Conservation (phyloP, 1,140 invertebrate species). For the Hyles vespertilio region DNA sequence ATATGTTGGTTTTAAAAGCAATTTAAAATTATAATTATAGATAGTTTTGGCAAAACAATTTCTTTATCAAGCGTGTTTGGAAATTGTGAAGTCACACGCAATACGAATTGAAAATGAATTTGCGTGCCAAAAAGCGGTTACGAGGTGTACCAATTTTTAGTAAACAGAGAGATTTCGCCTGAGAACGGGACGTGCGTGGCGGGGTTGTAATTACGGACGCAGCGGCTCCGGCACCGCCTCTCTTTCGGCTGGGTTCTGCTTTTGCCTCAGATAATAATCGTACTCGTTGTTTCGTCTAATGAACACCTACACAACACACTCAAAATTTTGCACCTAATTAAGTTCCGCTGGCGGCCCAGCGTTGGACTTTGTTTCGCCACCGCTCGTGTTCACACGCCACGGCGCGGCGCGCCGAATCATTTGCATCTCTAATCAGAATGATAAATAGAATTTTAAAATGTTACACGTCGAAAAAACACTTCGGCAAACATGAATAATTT, state of each 20-base stretch:
- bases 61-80: slow-evolving; percentile 47
- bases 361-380: slow-evolving; percentile 1
- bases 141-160: slow-evolving; percentile 53
- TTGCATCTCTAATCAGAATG: slow-evolving; percentile 19
- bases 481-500: slow-evolving; percentile 31
- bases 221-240: slow-evolving; percentile 29
- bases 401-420: not conserved
- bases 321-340: slow-evolving; percentile 56
- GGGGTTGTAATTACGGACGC: slow-evolving; percentile 49
- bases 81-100: slow-evolving; percentile 60
- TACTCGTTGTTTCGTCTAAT: slow-evolving; percentile 23
- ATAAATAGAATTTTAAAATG: slow-evolving; percentile 66
- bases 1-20: not conserved
- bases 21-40: not conserved
- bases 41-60: slow-evolving; percentile 32
- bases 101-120: slow-evolving; percentile 46
- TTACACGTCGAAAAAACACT: slow-evolving; percentile 29
- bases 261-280: slow-evolving; percentile 46
- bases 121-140: slow-evolving; percentile 64
- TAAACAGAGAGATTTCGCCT: slow-evolving; percentile 53
- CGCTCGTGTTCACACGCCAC: slow-evolving; percentile 43
- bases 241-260: slow-evolving; percentile 43
- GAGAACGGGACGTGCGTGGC: slow-evolving; percentile 40
- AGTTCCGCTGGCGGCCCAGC: slow-evolving; percentile 23
- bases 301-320: slow-evolving; percentile 32